Base-by-base conservation (phyloP, 92 coral and sea anemone species). In the Phenganax subtilis region DNA sequence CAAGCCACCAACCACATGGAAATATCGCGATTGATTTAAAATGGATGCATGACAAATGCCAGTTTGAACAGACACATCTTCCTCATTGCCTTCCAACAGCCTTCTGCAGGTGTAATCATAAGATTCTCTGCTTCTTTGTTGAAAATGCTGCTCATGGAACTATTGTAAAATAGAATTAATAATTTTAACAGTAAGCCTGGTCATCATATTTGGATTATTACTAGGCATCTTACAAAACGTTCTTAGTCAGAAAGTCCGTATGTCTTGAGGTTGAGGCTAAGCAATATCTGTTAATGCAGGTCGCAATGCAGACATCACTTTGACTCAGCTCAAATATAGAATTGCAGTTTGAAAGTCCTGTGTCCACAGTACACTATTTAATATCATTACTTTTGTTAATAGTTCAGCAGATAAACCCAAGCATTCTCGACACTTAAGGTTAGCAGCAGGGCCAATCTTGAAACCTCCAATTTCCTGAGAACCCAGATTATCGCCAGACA, bases 61-160 rank as follows among this genome's bases (percentile, higher is more conserved):
- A 80, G 55, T 80, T 25, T 71, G 71, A 15, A 72, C 28, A 6
- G 88, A 37, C 10, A 85, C 60, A 31, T 85, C 88, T 8, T 30
- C 64, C 14, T 85, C 85, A 0, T 84, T 57, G 54, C 71, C 17
- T 12, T 51, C 79, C 0, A 2, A 5, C 47, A 85, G 66, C 1
- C 51, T 61, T 15, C 76, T 66, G 20, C 87, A 84, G 54, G 77
- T 71, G 29, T 84, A 78, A 77, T 84, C 69, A 76, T 84, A 84
- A 6, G 17, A n/a, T 47, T 66, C 62, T 55, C 77, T 52, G 52
- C 83, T 84, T 67, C 87, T 63, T 12, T 52, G 66, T 67, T 72
- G 54, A 55, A 71, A 83, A 37, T 83, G 6, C 6, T 27, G 61
- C 54, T 83, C 82, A 37, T 71, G 71, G 57, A 83, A 83, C 86